Conservation (phyloP, 2,888 invertebrate genomes). For the Aelia acuminata region DNA sequence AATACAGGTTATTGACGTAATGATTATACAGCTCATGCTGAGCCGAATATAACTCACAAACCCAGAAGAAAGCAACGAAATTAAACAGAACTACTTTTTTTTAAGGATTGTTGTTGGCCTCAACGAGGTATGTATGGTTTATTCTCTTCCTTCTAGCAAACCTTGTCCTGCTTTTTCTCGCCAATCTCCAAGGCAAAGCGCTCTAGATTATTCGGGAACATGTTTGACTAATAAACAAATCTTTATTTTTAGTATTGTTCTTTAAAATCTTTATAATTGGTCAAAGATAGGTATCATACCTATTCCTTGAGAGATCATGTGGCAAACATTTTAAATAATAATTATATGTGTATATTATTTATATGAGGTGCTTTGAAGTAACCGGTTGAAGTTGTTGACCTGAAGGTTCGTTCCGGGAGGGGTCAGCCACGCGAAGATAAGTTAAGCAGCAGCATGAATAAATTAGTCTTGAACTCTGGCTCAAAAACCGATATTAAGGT, state of each 20-base stretch:
- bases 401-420: neutral
- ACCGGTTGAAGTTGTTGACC: too few relatives aligned
- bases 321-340: too few relatives aligned
- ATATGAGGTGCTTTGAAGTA: too few relatives aligned
- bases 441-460: neutral
- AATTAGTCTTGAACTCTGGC: neutral
- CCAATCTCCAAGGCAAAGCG: neutral
- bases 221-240: too few relatives aligned
- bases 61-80: neutral
- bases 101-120: conserved; percentile 2
- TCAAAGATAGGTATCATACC: too few relatives aligned
- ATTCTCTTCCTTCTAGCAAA: neutral
- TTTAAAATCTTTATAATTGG: too few relatives aligned
- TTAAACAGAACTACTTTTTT: neutral
- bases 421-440: neutral
- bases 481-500: neutral
- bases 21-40: too few relatives aligned
- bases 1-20: too few relatives aligned
- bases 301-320: too few relatives aligned
- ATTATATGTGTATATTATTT: too few relatives aligned
- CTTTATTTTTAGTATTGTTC: too few relatives aligned
- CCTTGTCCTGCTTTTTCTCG: conserved; percentile 18
- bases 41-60: neutral
- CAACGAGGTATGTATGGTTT: neutral
- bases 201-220: neutral